Percentiles rank a stretch among this genome's conserved stretches.
phyloP scores from a whole-genome alignment of 2,797 vertebrate species.

The Melanogrammus aeglefinus region DNA sequence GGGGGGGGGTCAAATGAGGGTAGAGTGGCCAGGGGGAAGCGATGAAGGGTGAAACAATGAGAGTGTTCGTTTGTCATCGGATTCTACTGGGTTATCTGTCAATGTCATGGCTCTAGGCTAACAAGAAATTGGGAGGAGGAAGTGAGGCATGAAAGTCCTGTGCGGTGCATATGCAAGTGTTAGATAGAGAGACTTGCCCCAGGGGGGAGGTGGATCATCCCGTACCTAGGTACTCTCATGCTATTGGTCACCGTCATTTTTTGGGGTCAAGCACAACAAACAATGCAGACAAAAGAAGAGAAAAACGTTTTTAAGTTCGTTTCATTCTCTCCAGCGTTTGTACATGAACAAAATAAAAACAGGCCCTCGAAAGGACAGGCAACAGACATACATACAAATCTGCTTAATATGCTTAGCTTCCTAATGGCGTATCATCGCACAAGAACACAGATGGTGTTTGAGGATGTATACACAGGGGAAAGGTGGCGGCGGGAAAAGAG shows the following conservation, averaged over 20 bases:
- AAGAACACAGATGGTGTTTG: conserved; percentile 8
- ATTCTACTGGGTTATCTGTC: background rate
- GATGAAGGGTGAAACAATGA: background rate
- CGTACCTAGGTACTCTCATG: background rate
- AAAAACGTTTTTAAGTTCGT: background rate
- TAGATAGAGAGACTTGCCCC: background rate
- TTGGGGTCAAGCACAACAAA: background rate
- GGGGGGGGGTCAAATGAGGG: no score
- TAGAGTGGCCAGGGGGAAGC: background rate
- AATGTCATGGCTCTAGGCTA: background rate
- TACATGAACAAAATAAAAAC: no score
- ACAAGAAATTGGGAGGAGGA: background rate
- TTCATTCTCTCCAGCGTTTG: background rate
- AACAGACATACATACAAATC: background rate
- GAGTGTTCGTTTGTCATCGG: background rate
- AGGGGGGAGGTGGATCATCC: background rate
- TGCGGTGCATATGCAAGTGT: conserved; percentile 6
- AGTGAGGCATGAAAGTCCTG: background rate
- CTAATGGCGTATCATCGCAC: conserved; percentile 1
- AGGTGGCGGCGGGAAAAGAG: background rate
- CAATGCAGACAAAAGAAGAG: background rate
- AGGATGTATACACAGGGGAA: background rate
- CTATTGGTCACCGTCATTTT: background rate
- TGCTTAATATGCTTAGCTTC: background rate
- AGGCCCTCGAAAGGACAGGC: no score